A percentile compares a stretch with the other conserved stretches of the same genome.
Evolutionary conservation across 2,888 invertebrate genomes (phyloP).

Genomic region (Elysia crispata): DNA sequence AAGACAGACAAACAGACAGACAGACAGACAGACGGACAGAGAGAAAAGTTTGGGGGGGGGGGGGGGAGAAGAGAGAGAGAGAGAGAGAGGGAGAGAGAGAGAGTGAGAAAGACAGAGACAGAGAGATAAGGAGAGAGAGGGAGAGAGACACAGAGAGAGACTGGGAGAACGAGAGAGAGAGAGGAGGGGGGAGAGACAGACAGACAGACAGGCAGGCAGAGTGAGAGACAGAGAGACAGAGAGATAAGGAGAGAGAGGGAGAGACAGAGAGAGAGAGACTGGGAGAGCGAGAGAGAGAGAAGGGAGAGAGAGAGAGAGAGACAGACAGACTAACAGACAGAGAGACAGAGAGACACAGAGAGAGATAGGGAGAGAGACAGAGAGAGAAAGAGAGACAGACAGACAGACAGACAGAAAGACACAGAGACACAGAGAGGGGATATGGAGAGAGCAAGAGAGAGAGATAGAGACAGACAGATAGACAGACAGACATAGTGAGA

Average conservation of each 20-base stretch:
- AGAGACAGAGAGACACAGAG: neutral
- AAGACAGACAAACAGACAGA: neutral
- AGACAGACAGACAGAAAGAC: too few relatives aligned
- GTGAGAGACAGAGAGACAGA: conserved; percentile 35
- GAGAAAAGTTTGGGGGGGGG: neutral
- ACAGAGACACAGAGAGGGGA: too few relatives aligned
- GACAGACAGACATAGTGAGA: too few relatives aligned
- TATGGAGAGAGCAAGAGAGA: too few relatives aligned
- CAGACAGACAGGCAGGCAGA: conserved; percentile 39
- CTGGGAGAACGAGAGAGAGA: conserved; percentile 35
- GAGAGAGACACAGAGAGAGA: conserved; percentile 17
- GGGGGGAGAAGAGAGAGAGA: conserved; percentile 16
- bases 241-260: conserved; percentile 21
- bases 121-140: neutral
- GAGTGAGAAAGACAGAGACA: conserved; percentile 7
- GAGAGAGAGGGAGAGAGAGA: conserved; percentile 26
- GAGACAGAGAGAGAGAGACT: conserved; percentile 19
- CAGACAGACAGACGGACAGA: neutral
- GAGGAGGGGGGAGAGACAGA: conserved; percentile 37
- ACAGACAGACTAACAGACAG: neutral
- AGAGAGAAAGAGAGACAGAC: too few relatives aligned
- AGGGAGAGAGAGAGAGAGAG: too few relatives aligned
- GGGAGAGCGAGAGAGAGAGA: neutral
- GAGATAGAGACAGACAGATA: too few relatives aligned
- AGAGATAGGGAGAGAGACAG: neutral